Evolutionary conservation across 2,888 invertebrate genomes (phyloP), one percentile per base, ranked within the genome.

Genomic region (Latrodectus hesperus): DNA sequence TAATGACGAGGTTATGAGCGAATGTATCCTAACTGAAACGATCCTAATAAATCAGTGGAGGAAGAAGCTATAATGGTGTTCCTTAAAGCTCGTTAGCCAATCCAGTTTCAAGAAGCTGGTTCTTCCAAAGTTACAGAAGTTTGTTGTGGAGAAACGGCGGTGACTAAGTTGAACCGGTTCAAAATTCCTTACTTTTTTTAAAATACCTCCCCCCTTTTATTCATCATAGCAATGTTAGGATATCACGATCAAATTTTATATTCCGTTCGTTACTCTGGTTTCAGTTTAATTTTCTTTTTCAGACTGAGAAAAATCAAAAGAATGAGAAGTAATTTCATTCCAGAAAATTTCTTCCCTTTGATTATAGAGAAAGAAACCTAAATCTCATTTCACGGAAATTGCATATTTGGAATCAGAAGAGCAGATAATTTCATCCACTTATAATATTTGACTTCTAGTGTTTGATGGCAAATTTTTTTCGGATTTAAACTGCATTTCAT

Each of bases 1-100:
- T 84, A 84, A 84, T 84, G 84, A 84, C 76, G 84, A 77, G 77
- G 77, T 72, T 77, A 83, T 64, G 60, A 76, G 83, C 17, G 76
- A 83, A 83, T 83, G 70, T 71, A 70, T 77, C 72, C 77, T 67
- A 73, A 77, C 77, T 77, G 76, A 77, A 84, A 84, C 77, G 76
- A 84, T 72, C 65, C 84, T 84, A 84, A 84, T 84, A 84, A 84
- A 84, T 84, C 84, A 84, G 72, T 49, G 70, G 38, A 38, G 70
- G 67, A 72, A 55, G 65, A 51, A 65, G 16, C 75, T 71, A 77
- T 84, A 84, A 84, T 84, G 77, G 77, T 65, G 76, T 77, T 71
- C 71, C 77, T 84, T 65, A 65, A 84, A 84, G 84, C 84, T 84
- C 84, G 84, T 84, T 84, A 84, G 77, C 38, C 64, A 16, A 51